phyloP scores from a whole-genome alignment of 2,888 invertebrate genomes.

The Homarus gammarus region DNA sequence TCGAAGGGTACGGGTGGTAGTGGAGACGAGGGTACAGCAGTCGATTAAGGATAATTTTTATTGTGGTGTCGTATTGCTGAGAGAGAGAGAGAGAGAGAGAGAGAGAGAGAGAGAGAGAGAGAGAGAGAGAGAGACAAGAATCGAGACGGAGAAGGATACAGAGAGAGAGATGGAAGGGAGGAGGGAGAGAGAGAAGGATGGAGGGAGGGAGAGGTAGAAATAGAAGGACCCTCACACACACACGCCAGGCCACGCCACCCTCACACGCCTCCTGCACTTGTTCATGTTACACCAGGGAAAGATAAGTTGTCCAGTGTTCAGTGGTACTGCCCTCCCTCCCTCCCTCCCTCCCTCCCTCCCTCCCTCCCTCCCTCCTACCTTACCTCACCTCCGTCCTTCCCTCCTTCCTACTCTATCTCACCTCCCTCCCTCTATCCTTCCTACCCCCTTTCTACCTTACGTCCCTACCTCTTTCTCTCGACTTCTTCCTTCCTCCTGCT shows the following conservation, averaged over 20 bases:
- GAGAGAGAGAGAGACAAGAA: background rate
- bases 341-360: no score
- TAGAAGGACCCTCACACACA: background rate
- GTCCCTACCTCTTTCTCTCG: no score
- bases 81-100: background rate
- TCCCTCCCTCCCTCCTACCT: background rate
- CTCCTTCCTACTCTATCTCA: no score
- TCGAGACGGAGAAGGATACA: background rate
- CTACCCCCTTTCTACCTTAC: no score
- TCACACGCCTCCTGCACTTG: background rate
- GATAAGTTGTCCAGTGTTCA: background rate
- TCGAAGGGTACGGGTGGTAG: no score
- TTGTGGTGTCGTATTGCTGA: no score
- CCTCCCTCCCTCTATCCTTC: no score
- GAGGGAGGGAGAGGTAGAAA: background rate
- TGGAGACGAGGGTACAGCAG: no score
- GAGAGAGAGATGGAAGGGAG: background rate
- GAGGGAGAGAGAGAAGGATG: background rate
- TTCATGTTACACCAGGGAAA: conserved; percentile 19
- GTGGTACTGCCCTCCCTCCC: background rate
- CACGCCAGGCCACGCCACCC: no score
- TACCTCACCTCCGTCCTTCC: no score
- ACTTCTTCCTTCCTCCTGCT: no score
- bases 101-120: background rate
- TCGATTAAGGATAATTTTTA: no score